phyloP scores from a whole-genome alignment of 1,140 invertebrate species.

The Belonocnema kinseyi region DNA sequence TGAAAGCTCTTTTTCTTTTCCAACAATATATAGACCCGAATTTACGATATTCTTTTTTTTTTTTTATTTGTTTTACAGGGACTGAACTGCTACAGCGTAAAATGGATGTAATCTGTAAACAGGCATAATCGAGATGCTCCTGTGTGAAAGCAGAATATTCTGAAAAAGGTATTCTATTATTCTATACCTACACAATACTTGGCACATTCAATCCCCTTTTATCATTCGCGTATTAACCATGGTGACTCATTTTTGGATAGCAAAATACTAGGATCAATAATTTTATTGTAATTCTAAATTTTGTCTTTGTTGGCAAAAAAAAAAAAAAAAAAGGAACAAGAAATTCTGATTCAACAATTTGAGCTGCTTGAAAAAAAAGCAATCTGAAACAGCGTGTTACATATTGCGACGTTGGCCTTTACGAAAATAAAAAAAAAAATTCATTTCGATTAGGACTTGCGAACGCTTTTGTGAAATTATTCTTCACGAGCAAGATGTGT shows the following conservation, averaged over 20 bases:
- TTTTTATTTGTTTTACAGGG: conserved; percentile 52
- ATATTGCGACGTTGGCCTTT: too few species aligned
- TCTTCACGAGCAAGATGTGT: not conserved
- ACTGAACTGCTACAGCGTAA: conserved; percentile 54
- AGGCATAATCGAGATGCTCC: conserved; percentile 17
- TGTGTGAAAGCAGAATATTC: conserved; percentile 62
- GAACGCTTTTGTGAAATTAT: not conserved
- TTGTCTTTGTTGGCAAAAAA: not conserved
- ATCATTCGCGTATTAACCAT: conserved; percentile 64
- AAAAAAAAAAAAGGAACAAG: too few species aligned
- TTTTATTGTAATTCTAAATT: conserved; percentile 32
- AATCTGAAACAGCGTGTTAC: not conserved
- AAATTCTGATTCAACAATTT: not conserved
- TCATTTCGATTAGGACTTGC: not conserved
- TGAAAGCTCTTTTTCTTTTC: too few species aligned
- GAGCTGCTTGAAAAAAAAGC: too few species aligned
- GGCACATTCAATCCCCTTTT: conserved; percentile 65
- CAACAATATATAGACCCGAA: too few species aligned
- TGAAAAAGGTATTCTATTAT: conserved; percentile 73
- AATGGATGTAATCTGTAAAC: conserved; percentile 29
- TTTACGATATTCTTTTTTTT: too few species aligned
- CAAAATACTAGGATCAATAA: conserved; percentile 32
- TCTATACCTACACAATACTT: conserved; percentile 72
- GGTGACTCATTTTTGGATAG: conserved; percentile 51
- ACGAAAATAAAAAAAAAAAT: too few species aligned